A percentile compares a stretch with the other conserved stretches of the same genome.
Evolutionary conservation across 2,888 invertebrate genomes (phyloP).

Genomic region (Ormyrus pomaceus): DNA sequence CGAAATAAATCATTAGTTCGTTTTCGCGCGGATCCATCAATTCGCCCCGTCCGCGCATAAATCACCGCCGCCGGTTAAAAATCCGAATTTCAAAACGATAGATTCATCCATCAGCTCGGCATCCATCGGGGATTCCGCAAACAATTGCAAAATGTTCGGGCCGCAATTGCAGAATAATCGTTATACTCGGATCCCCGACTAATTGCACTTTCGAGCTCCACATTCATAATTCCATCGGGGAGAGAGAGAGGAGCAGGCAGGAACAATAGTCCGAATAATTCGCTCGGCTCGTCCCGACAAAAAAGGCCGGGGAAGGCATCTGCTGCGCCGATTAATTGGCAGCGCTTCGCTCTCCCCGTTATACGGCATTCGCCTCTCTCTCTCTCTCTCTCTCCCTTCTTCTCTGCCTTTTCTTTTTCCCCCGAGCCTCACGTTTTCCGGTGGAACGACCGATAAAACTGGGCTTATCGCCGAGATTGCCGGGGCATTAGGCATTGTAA

Average conservation of each 20-base stretch:
- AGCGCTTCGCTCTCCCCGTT: neutral
- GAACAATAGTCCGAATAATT: neutral
- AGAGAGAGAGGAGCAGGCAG: neutral
- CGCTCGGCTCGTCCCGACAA: neutral
- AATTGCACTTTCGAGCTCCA: no score
- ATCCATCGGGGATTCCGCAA: no score
- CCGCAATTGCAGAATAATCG: no score
- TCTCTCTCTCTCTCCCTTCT: constrained; percentile 1
- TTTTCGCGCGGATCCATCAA: no score
- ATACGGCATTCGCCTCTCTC: neutral
- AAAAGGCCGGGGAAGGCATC: no score
- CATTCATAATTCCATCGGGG: neutral
- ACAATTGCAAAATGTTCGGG: no score
- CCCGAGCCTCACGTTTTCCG: constrained; percentile 1
- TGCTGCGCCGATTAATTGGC: constrained; percentile 27
- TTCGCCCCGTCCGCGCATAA: no score
- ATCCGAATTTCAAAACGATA: no score
- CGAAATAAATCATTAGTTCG: no score
- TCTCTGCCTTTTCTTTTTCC: neutral
- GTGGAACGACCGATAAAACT: constrained; percentile 40
- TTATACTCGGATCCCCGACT: no score
- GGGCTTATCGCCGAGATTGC: constrained; percentile 11
- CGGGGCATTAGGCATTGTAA: constrained; percentile 48
- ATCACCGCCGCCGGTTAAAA: no score
- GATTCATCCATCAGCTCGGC: no score